These are phyloP conservation scores for Agapornis roseicollis DNA, from an alignment of 2,113 vertebrate genomes.

Conservation along the genomic window DNA sequence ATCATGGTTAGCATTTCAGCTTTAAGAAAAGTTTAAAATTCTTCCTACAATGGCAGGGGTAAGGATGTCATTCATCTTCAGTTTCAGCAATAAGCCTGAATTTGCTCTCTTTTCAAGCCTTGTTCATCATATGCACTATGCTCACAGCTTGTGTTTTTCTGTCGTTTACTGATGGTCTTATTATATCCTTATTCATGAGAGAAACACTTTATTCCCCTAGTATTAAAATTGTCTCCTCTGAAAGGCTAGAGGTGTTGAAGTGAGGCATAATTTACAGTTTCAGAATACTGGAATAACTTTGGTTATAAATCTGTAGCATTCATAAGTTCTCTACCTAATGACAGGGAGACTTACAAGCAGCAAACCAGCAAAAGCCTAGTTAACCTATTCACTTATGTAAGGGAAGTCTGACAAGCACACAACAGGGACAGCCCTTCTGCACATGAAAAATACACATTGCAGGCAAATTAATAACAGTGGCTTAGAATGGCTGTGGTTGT, in stretches of 20 bases:
- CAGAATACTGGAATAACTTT: conserved; percentile 4
- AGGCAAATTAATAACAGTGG: neutral
- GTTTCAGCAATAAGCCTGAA: neutral
- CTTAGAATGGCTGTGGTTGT: neutral
- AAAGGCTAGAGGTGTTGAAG: neutral
- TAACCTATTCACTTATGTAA: neutral
- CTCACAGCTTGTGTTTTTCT: neutral
- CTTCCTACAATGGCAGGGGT: neutral
- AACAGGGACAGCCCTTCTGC: neutral
- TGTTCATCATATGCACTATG: neutral
- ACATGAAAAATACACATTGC: neutral
- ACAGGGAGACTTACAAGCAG: neutral
- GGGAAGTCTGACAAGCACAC: neutral
- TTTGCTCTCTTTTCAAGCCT: neutral
- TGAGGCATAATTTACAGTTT: neutral
- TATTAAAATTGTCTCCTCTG: neutral
- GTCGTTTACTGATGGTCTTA: neutral
- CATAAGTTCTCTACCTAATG: neutral
- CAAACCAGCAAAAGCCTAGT: neutral
- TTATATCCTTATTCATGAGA: conserved; percentile 5
- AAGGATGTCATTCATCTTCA: neutral
- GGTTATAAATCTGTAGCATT: neutral
- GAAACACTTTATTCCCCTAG: neutral
- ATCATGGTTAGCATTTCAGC: neutral
- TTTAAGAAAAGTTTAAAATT: neutral